Evolutionary conservation across 2,888 invertebrate species (phyloP), one percentile per base, ranked within the genome.

Genomic region (Galeopsomyia nigrocyanea): DNA sequence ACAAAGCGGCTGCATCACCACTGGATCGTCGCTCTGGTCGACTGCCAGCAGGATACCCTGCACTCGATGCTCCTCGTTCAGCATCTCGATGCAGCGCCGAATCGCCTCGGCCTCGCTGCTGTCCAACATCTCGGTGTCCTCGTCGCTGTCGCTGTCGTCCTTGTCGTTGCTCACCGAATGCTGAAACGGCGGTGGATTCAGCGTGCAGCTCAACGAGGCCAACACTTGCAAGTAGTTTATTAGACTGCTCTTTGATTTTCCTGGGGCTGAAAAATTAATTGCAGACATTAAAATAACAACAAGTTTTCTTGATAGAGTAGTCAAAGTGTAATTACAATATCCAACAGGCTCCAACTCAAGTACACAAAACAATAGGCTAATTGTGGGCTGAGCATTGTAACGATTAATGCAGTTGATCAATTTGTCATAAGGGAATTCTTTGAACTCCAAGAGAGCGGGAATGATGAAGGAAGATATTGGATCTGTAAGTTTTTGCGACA

Each of bases 391-490:
- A 56, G 89, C 85, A 72, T 82, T 73, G 2, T 79, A 71, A 75
- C 78, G 79, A 68, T 88, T 88, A 65, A 88, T 88, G 63, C 86
- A 87, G 58, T 85, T 84, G 71, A 89, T 89, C 77, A 90, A 81
- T 77, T 87, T 87, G 58, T 85, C 83, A 74, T 88, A 90, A 1
- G 90, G 89, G 75, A 90, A 88, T 58, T 86, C 82, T 50, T 80
- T 74, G 46, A 86, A 84, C 49, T 84, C 83, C 1, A 90, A 88
- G 72, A 95, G 83, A 9, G 92, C 91, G 16, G 95, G 94, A 77
- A 95, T 87, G 49, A 95, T 86, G 78, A 90, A 92, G 86, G 90
- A 88, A 77, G 92, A 91, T 16, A 95, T 88, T 1, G 93, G 89
- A 77, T 92, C 91, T 0, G 91, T 90, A 78, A 93, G 90, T 6